Percentiles rank a stretch among this genome's conserved stretches.
Conservation (phyloP, 2,888 invertebrate species). For the Leptopilina myrica region DNA sequence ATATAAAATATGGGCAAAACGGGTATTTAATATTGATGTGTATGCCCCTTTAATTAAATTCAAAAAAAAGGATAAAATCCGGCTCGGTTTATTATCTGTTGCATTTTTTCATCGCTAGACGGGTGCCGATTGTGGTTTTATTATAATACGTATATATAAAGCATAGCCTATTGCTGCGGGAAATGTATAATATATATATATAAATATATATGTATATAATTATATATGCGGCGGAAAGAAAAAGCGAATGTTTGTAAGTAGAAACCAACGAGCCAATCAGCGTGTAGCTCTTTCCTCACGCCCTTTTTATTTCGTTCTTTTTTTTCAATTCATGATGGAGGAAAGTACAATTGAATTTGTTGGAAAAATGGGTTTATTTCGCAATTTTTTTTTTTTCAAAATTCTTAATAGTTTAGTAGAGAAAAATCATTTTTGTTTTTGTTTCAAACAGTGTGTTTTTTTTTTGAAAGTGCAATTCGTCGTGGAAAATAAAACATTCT, state of each 20-base stretch:
- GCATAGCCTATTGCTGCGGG: conserved; percentile 73
- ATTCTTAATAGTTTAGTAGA: too few species aligned
- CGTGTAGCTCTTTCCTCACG: conserved; percentile 72
- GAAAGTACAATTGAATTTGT: conserved; percentile 1
- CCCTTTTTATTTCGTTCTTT: conserved; percentile 58
- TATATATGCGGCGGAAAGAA: conserved; percentile 68
- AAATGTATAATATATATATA: conserved; percentile 50
- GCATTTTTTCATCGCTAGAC: conserved; percentile 71
- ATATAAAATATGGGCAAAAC: background rate
- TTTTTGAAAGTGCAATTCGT: too few species aligned
- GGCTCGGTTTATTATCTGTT: conserved; percentile 24
- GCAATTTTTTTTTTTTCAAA: background rate
- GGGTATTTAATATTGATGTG: background rate
- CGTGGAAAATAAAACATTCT: too few species aligned
- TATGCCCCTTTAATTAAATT: background rate
- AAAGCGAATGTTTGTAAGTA: conserved; percentile 74
- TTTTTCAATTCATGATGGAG: conserved; percentile 66
- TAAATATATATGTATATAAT: conserved; percentile 21
- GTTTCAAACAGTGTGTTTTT: too few species aligned
- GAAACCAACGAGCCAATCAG: conserved; percentile 76
- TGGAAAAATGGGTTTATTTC: conserved; percentile 14
- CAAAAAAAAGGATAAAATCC: conserved; percentile 6
- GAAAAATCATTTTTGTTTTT: too few species aligned
- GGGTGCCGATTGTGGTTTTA: conserved; percentile 69
- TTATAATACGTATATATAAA: conserved; percentile 58